Evolutionary conservation across 2,888 invertebrate genomes (phyloP).

Genomic region (Ophion costatus): DNA sequence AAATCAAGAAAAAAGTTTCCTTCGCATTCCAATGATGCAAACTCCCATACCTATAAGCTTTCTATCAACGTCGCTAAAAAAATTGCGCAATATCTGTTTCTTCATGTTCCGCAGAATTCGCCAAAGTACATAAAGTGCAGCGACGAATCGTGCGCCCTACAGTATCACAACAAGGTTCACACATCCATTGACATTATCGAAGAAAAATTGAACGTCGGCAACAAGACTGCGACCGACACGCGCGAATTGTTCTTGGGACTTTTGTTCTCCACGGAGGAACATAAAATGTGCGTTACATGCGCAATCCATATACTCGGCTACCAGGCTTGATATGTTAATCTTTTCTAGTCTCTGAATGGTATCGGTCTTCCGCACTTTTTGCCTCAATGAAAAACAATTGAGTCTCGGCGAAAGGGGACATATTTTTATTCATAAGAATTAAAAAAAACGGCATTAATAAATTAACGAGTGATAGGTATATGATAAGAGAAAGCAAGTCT

Average conservation of each 20-base stretch:
- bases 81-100: background rate
- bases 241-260: conserved; percentile 96
- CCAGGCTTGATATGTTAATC: background rate
- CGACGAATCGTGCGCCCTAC: conserved; percentile 92
- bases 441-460: too few species aligned
- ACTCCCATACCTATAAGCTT: too few species aligned
- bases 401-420: too few species aligned
- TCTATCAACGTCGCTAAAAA: too few species aligned
- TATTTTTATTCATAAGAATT: too few species aligned
- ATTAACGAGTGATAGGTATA: too few species aligned
- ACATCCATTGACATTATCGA: conserved; percentile 96
- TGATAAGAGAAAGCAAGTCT: background rate
- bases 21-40: too few species aligned
- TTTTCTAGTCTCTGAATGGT: background rate
- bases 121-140: conserved; percentile 93
- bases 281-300: conserved; percentile 91
- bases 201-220: conserved; percentile 89
- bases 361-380: too few species aligned
- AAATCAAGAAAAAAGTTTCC: too few species aligned
- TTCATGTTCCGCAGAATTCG: conserved; percentile 88
- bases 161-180: conserved; percentile 97
- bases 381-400: too few species aligned
- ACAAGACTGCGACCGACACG: conserved; percentile 89
- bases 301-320: background rate
- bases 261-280: conserved; percentile 96